phyloP scores from a whole-genome alignment of 2,797 vertebrate species.

The Pantherophis alleghaniensis region DNA sequence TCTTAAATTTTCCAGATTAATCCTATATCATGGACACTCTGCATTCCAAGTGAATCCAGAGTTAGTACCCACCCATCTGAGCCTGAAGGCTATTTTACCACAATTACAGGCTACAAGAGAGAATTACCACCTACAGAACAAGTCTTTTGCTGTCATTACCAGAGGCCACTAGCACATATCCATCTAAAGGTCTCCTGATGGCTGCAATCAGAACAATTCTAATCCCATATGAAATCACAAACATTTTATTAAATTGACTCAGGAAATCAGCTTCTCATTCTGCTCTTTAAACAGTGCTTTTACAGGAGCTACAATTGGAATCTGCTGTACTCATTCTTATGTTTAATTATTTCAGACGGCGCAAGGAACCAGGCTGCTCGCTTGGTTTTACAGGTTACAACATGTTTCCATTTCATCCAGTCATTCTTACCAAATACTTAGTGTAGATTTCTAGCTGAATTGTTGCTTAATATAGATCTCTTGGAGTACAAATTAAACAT shows the following conservation, averaged over 20 bases:
- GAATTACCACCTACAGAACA: conserved; percentile 28
- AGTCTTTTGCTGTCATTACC: not conserved
- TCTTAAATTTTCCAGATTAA: conserved; percentile 10
- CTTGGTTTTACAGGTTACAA: conserved; percentile 37
- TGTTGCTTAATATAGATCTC: not conserved
- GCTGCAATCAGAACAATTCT: not conserved
- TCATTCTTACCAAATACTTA: not conserved
- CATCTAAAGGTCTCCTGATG: not conserved
- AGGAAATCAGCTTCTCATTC: not conserved
- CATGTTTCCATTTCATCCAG: conserved; percentile 33
- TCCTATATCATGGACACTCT: conserved; percentile 23
- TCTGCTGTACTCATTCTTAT: not conserved
- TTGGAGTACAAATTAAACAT: not conserved
- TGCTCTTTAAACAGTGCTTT: not conserved
- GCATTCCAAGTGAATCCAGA: conserved; percentile 9
- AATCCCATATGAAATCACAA: not conserved
- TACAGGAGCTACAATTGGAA: not conserved
- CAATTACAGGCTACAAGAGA: conserved; percentile 45
- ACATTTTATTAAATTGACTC: not conserved
- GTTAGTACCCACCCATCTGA: conserved; percentile 46
- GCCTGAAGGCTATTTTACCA: conserved; percentile 39
- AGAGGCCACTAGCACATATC: not conserved
- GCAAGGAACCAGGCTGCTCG: not conserved
- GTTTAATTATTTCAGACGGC: not conserved
- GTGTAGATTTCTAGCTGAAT: not conserved